These are phyloP conservation scores for Sycophila texana DNA, from an alignment of 2,888 invertebrate species.

Conservation along the genomic window DNA sequence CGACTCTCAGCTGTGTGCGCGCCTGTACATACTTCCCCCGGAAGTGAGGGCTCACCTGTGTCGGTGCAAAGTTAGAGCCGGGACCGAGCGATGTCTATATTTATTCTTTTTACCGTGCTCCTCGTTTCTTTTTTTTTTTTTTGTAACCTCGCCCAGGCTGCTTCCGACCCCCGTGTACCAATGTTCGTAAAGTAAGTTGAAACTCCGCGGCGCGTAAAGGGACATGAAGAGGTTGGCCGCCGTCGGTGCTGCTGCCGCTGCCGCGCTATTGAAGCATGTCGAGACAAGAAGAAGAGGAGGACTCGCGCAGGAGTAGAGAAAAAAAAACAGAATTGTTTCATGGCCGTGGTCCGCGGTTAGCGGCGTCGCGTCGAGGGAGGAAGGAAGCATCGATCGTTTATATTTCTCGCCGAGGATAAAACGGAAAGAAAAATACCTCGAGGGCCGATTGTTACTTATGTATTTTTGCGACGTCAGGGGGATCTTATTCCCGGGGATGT, in stretches of 20 bases:
- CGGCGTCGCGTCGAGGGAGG: neutral
- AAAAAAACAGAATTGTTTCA: conserved; percentile 51
- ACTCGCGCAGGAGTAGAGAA: neutral
- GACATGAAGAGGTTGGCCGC: conserved; percentile 46
- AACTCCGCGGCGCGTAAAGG: conserved; percentile 53
- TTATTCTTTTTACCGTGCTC: conserved; percentile 35
- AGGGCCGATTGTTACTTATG: conserved; percentile 52
- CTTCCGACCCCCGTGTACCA: conserved; percentile 6
- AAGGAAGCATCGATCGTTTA: conserved; percentile 51
- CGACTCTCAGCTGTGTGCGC: neutral
- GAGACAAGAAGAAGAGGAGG: conserved; percentile 6
- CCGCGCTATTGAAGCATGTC: conserved; percentile 42
- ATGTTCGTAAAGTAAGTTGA: conserved; percentile 54
- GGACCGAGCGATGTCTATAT: conserved; percentile 30
- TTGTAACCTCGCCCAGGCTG: neutral
- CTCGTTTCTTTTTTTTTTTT: neutral
- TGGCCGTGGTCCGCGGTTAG: neutral
- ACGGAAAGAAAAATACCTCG: conserved; percentile 50
- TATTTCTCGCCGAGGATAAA: conserved; percentile 36
- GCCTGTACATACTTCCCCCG: conserved; percentile 12
- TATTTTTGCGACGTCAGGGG: conserved; percentile 41
- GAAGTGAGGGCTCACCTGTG: conserved; percentile 52
- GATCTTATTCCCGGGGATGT: conserved; percentile 42
- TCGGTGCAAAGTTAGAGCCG: conserved; percentile 47
- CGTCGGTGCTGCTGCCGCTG: neutral